Evolutionary conservation across 2,113 vertebrate genomes (phyloP).

Genomic region (Okapia johnstoni): DNA sequence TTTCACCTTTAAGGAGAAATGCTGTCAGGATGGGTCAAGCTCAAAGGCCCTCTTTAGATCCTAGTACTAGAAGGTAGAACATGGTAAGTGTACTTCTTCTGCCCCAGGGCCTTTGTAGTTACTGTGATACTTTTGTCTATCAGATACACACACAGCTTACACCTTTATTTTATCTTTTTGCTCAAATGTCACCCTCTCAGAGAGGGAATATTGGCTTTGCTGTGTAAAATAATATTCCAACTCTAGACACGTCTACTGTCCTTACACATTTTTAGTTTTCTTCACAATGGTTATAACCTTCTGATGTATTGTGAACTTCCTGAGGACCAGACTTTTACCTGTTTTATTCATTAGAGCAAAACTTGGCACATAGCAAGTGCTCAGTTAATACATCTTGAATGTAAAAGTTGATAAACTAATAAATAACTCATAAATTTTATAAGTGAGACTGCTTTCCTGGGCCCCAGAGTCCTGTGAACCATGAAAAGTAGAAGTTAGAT

Average conservation of each 20-base stretch:
- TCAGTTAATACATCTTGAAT: background rate
- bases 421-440: background rate
- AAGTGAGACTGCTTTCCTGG: background rate
- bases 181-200: background rate
- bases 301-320: background rate
- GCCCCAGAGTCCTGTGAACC: background rate
- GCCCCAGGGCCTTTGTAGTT: background rate
- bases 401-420: background rate
- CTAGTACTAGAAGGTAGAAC: background rate
- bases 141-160: background rate
- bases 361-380: background rate
- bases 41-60: background rate
- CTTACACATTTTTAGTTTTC: background rate
- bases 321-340: background rate
- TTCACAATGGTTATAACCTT: background rate
- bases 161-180: background rate
- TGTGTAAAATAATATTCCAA: background rate
- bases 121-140: background rate
- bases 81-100: background rate
- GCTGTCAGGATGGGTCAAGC: background rate
- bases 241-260: background rate
- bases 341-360: background rate
- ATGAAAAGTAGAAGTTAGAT: background rate
- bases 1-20: background rate
- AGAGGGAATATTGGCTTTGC: background rate